Evolutionary conservation across 2,113 vertebrate genomes (phyloP).

Genomic region (Lasiurus borealis): DNA sequence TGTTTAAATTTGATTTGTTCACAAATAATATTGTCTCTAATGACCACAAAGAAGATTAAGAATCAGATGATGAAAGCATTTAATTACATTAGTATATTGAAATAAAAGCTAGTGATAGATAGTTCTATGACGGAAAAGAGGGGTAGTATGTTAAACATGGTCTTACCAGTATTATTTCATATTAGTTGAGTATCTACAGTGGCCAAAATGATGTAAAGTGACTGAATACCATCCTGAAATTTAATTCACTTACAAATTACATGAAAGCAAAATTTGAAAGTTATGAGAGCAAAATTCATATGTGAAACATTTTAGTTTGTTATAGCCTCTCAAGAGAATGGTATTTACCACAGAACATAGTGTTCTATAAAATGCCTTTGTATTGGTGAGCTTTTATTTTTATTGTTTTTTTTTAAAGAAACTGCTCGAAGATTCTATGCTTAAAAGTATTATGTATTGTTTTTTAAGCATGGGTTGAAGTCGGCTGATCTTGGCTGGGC

Average conservation of each 20-base stretch:
- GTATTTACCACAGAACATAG: not conserved
- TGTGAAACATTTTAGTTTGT: not conserved
- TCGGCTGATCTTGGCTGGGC: not conserved
- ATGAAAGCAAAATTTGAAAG: not conserved
- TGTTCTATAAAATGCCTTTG: not conserved
- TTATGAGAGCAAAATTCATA: not conserved
- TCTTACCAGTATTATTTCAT: not conserved
- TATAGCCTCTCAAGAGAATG: not conserved
- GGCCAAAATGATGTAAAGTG: constrained; percentile 1
- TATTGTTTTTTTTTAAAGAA: not conserved
- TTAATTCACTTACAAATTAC: constrained; percentile 31
- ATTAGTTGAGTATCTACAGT: not conserved
- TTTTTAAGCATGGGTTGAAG: not conserved
- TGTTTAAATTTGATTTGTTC: constrained; percentile 62
- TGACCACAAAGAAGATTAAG: constrained; percentile 53
- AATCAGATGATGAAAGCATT: constrained; percentile 55
- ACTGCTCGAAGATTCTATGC: not conserved
- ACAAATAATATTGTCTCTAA: constrained; percentile 50
- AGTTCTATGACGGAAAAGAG: not conserved
- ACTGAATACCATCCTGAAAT: not conserved
- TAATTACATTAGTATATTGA: constrained; percentile 60
- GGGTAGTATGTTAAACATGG: not conserved
- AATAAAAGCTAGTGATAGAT: constrained; percentile 40
- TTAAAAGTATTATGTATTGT: not conserved
- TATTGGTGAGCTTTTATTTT: not conserved